These are phyloP conservation scores for Acrossocheilus fasciatus DNA, from an alignment of 2,797 vertebrate species.

Conservation along the genomic window DNA sequence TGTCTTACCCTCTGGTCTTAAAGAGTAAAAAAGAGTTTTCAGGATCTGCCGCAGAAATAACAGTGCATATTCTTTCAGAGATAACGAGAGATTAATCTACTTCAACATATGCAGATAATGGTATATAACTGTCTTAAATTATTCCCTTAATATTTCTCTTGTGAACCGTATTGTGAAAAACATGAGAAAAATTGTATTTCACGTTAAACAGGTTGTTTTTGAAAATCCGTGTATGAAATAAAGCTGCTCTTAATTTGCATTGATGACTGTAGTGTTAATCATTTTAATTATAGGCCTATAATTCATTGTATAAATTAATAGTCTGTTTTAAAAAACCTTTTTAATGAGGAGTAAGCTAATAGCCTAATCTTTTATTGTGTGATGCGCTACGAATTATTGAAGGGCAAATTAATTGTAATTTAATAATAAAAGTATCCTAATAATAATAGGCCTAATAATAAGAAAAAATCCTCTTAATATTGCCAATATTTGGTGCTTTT, in stretches of 20 bases:
- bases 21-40: too few relatives aligned
- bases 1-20: too few relatives aligned
- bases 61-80: too few relatives aligned
- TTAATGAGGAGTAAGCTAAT: not conserved
- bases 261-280: not conserved
- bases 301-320: not conserved
- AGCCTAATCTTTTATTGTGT: not conserved
- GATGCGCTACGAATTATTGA: not conserved
- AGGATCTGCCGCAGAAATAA: too few relatives aligned
- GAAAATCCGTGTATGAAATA: not conserved
- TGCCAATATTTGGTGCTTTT: not conserved
- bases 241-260: not conserved
- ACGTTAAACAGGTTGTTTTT: not conserved
- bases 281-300: not conserved
- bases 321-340: not conserved
- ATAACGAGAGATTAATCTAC: too few relatives aligned
- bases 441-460: not conserved
- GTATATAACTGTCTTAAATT: not conserved
- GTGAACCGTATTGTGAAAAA: not conserved
- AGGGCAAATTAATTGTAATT: not conserved
- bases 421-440: not conserved
- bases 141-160: not conserved
- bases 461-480: not conserved
- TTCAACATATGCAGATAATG: not conserved
- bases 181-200: not conserved